Conservation (phyloP, 1,140 invertebrate genomes). For the Bombus confusus region DNA sequence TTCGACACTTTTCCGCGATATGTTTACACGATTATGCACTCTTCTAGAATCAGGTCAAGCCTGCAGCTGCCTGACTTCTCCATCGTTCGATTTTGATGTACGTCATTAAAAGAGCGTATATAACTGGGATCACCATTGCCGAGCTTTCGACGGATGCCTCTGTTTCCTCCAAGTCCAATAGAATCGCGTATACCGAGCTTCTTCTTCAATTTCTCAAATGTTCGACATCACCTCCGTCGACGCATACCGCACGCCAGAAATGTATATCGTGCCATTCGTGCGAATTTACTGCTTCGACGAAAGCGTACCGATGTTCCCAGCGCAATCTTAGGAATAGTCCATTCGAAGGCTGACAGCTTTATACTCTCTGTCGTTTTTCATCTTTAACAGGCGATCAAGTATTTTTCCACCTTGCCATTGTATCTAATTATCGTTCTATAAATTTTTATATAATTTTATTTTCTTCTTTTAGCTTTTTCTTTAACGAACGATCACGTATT, state of each 20-base stretch:
- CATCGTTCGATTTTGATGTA: conserved; percentile 60
- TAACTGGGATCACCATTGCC: conserved; percentile 36
- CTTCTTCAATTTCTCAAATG: neutral
- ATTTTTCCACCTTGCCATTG: neutral
- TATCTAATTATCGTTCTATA: neutral
- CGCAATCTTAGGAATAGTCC: neutral
- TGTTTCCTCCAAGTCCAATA: conserved; percentile 7
- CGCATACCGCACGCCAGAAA: conserved; percentile 23
- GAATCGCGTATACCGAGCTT: neutral
- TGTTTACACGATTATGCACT: conserved; percentile 58
- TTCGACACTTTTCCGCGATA: conserved; percentile 45
- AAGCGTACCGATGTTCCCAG: neutral
- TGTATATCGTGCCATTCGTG: neutral
- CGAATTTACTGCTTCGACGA: conserved; percentile 6
- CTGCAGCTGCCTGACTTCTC: conserved; percentile 40
- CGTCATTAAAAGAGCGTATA: conserved; percentile 60
- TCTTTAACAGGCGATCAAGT: neutral
- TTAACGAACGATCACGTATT: neutral
- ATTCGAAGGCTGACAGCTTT: neutral
- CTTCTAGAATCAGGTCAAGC: conserved; percentile 54
- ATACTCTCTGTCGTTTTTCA: neutral
- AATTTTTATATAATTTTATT: neutral
- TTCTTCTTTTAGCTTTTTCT: neutral
- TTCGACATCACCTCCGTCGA: neutral
- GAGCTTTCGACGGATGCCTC: conserved; percentile 2